Evolutionary conservation across 2,888 invertebrate genomes (phyloP), one percentile per base, ranked within the genome.

Genomic region (Tineola bisselliella): DNA sequence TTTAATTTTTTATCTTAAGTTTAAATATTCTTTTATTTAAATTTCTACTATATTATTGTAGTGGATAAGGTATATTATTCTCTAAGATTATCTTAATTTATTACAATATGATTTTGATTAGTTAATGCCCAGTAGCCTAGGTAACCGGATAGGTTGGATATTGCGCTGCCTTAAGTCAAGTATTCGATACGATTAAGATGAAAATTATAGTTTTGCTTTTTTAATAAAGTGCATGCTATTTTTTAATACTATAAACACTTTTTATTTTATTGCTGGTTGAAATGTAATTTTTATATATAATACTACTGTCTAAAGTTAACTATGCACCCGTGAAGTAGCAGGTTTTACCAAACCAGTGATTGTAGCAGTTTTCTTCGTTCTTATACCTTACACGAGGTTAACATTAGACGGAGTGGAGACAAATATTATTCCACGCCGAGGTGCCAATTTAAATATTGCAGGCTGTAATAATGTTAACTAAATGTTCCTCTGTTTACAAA

Each of bases 101-200:
- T 54, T 54, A 59, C 73, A 61, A 74, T 79, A 70, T 62, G 62
- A 43, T 54, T 60, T 61, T 64, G 60, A 62, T 62, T 62, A 62
- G 63, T 67, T 69, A 76, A 80, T 83, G 81, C 79, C 84, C 87
- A 84, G 87, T 86, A 86, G 87, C 87, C 86, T 87, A 86, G 86
- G 87, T 87, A 87, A 87, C 79, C 75, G 72, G 83, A 87, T 79
- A 84, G 80, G 75, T 75, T 84, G 84, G 79, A 82, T 83, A 84
- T 83, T 80, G 76, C 76, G 82, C 77, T 80, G 79, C 83, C 79
- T 77, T 75, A 77, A 78, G 75, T 77, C 76, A 70, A 83, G 81
- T 84, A 84, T 84, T 86, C 80, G 78, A 78, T 77, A 77, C 77
- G 81, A 84, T 86, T 81, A 84, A 84, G 79, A 79, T 74, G 76